Base-by-base conservation (phyloP, 2,113 vertebrate species). In the Equus quagga region DNA sequence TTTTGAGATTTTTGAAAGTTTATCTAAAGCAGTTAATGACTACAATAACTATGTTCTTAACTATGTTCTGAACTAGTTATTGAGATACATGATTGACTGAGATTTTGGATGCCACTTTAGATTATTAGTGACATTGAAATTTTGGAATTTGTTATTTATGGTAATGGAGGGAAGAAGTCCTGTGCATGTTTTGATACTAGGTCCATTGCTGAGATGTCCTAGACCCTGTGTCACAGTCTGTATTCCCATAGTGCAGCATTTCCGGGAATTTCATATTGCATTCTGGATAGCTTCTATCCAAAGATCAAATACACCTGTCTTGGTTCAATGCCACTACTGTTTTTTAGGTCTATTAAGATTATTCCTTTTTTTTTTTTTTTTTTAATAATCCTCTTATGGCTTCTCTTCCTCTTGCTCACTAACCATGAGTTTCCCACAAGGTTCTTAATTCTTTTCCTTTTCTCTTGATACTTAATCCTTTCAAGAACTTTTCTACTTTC, bases 291-390 rank as follows among this genome's bases (percentile, higher is more conserved):
- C 62, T 72, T 81, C 23, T 56, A 44, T 58, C 41, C 73, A 36
- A 78, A 73, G 21, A 46, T 73, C 54, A 28, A 81, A 76, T 80
- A 49, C 56, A 44, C n/a, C n/a, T 95, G 10, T 91, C 51, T 85
- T 73, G 65, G 51, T 85, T 78, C 41, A 58, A 24, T 84, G 85
- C 51, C 62, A 80, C 69, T 81, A 64, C 7, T 23, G 13, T 23
- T 90, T 96, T 94, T 94, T 91, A 73, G 24, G 86, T 95, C 41
- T 79, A 14, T 89, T 90, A 41, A 84, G 31, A 88, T 87, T 51
- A 46, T 76, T 67, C 33, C 51, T 31, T 44, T 49, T 26, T 31
- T 49, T 41, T 12, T 18, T 67, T 54, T 28, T 2, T 24, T 58
- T 58, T 51, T 23, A 15, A 54, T 31, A 73, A 62, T 72, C 21